phyloP scores from a whole-genome alignment of 2,888 invertebrate genomes.

The Endotricha flammealis region DNA sequence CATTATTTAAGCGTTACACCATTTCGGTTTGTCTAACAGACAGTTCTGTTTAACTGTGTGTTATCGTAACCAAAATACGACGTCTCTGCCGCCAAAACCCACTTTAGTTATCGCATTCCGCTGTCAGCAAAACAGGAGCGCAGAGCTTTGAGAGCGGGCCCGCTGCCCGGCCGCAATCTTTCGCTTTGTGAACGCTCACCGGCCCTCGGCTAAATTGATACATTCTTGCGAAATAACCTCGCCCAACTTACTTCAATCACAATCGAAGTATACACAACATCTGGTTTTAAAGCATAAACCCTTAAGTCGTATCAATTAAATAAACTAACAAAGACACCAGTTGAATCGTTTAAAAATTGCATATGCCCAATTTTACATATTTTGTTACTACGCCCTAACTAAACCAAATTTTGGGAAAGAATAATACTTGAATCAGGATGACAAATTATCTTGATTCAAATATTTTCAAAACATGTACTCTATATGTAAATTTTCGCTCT shows the following conservation, averaged over 20 bases:
- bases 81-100: conserved; percentile 52
- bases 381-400: too few relatives aligned
- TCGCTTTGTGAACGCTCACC: conserved; percentile 53
- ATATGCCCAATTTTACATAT: too few relatives aligned
- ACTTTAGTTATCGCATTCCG: conserved; percentile 69
- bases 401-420: too few relatives aligned
- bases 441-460: too few relatives aligned
- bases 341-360: too few relatives aligned
- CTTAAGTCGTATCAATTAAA: too few relatives aligned
- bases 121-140: conserved; percentile 66
- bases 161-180: conserved; percentile 49
- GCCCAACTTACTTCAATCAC: conserved; percentile 65
- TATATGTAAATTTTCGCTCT: too few relatives aligned
- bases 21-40: conserved; percentile 32
- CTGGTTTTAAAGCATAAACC: background rate
- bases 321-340: too few relatives aligned
- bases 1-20: conserved; percentile 25
- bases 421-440: too few relatives aligned
- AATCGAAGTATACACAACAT: conserved; percentile 48
- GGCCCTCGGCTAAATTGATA: conserved; percentile 71
- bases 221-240: conserved; percentile 73
- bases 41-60: conserved; percentile 40
- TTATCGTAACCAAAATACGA: conserved; percentile 56
- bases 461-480: too few relatives aligned
- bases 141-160: conserved; percentile 34